Base-by-base conservation (phyloP, 2,888 invertebrate genomes). In the Galerucella calmariensis region DNA sequence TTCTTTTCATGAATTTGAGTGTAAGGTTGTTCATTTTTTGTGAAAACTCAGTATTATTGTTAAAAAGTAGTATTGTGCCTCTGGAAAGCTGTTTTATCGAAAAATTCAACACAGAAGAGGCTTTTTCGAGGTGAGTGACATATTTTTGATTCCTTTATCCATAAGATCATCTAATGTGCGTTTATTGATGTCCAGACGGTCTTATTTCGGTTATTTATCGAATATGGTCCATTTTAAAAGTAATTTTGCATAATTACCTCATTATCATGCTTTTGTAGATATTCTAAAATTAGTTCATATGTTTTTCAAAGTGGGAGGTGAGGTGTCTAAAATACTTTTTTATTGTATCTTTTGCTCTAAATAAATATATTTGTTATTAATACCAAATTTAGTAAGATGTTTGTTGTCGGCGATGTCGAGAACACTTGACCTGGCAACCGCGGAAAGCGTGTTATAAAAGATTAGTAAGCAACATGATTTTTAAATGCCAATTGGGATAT, bases 381-480 rank as follows among this genome's bases (percentile, higher is more conserved):
- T 81, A 80, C 83, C 84, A 84, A 86, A 86, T 86, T 85, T 86
- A 85, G 66, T 58, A 48, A 72, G 85, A 83, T 86, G 86, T 87
- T 87, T 87, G 85, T 87, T 87, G 85, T 86, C 83, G 84, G 86
- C 86, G 86, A 87, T 85, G 87, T 86, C 86, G 86, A 86, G 85
- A 85, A 84, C 86, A 86, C 84, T 86, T 86, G 86, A 87, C 84
- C 85, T 87, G 88, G 87, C 88, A 88, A 88, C 88, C 81, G 84
- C 82, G 87, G 82, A 83, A 84, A 86, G 85, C 86, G 83, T 86
- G 87, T 86, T 86, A 82, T 83, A 83, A 83, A 85, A 84, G 83
- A 84, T 85, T 77, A 81, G 77, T 76, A 77, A 76, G 79, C 79
- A 78, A 73, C 75, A 77, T 76, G 56, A 75, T 79, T 75, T 76